These are phyloP conservation scores for Simalia tracyae DNA, from an alignment of 2,797 vertebrate species.

Conservation along the genomic window DNA sequence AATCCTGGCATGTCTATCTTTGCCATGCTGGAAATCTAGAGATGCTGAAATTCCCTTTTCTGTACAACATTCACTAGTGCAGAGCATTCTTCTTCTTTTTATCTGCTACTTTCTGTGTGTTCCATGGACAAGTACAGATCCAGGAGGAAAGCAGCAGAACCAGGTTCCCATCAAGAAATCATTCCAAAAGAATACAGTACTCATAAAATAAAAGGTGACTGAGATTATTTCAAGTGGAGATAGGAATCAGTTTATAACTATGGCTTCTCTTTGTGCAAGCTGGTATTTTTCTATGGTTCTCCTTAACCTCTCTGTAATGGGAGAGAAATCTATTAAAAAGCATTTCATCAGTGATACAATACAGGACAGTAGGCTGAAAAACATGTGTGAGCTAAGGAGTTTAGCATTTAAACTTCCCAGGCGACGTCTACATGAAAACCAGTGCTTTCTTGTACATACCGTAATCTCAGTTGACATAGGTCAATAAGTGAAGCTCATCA, in stretches of 20 bases:
- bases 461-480: neutral
- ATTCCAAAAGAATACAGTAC: neutral
- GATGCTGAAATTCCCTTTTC: neutral
- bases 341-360: neutral
- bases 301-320: neutral
- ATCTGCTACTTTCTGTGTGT: neutral
- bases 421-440: neutral
- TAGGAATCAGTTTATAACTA: neutral
- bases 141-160: neutral
- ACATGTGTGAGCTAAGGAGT: neutral
- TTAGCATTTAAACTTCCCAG: neutral
- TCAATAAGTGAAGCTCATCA: neutral
- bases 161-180: neutral
- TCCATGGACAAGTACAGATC: neutral
- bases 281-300: neutral
- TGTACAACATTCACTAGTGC: neutral
- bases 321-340: neutral
- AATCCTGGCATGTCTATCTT: neutral
- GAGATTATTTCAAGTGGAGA: neutral
- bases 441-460: neutral
- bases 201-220: neutral
- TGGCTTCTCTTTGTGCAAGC: neutral
- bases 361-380: neutral
- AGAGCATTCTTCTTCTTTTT: neutral
- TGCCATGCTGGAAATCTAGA: neutral